These are phyloP conservation scores for Platyscapa corneri DNA, from an alignment of 1,140 invertebrate species.

Conservation along the genomic window DNA sequence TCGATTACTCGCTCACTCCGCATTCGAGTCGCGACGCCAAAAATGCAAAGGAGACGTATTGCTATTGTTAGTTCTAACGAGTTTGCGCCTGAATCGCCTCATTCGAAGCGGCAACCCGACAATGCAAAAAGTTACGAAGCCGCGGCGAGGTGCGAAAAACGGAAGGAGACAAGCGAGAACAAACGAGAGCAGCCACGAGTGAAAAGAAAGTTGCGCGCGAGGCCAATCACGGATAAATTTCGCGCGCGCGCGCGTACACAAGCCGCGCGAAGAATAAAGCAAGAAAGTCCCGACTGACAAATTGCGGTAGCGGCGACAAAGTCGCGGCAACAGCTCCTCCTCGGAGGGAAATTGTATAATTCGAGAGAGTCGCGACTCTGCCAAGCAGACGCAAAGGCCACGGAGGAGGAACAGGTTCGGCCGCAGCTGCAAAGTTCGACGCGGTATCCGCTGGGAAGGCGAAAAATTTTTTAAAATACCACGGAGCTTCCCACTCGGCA, in stretches of 20 bases:
- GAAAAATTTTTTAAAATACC: conserved; percentile 39
- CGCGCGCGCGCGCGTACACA: conserved; percentile 5
- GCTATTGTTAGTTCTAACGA: conserved; percentile 41
- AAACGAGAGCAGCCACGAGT: not conserved
- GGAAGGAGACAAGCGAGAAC: not conserved
- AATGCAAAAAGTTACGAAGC: conserved; percentile 43
- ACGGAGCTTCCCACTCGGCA: not conserved
- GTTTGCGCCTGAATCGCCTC: conserved; percentile 38
- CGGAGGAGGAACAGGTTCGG: conserved; percentile 47
- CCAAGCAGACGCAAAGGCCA: not conserved
- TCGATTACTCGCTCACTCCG: not conserved
- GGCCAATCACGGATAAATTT: conserved; percentile 50
- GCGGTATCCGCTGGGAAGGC: not conserved
- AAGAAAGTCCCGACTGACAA: conserved; percentile 22
- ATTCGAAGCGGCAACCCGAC: conserved; percentile 24
- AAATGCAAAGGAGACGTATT: conserved; percentile 30
- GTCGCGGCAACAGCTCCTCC: not conserved
- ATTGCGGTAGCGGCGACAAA: conserved; percentile 53
- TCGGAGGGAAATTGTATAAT: conserved; percentile 20
- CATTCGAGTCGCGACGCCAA: too few relatives aligned
- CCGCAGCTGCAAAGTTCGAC: conserved; percentile 43
- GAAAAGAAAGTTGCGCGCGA: conserved; percentile 38
- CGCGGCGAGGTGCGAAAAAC: not conserved
- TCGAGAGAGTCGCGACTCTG: too few relatives aligned
- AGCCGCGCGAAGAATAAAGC: not conserved